Conservation (phyloP, 2,888 invertebrate species). For the Ormia ochracea region DNA sequence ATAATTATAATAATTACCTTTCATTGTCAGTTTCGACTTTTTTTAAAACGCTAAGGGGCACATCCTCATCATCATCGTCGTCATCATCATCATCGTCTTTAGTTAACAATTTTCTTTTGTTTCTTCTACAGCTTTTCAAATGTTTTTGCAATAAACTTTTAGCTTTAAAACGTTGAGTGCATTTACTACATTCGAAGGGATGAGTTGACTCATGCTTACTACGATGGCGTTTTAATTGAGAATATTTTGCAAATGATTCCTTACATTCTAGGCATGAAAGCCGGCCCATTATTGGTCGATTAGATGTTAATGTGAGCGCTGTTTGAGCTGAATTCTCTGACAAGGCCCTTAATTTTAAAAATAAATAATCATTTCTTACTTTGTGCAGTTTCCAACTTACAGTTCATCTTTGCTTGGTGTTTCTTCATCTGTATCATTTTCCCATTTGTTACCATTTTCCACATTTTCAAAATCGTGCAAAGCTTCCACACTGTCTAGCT, state of each 20-base stretch:
- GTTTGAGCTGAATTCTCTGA: background rate
- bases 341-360: background rate
- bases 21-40: constrained; percentile 32
- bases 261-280: constrained; percentile 42
- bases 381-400: background rate
- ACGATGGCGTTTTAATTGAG: constrained; percentile 31
- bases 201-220: constrained; percentile 33
- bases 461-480: constrained; percentile 30
- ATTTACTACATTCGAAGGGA: constrained; percentile 38
- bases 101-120: background rate
- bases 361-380: background rate
- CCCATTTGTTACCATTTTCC: constrained; percentile 46
- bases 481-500: background rate
- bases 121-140: constrained; percentile 21
- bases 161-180: constrained; percentile 41
- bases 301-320: background rate
- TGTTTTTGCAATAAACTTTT: constrained; percentile 36
- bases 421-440: constrained; percentile 7
- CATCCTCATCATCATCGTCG: constrained; percentile 42
- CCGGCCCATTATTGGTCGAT: background rate
- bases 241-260: constrained; percentile 32
- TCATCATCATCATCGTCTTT: constrained; percentile 1
- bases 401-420: background rate
- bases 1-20: constrained; percentile 14
- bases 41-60: constrained; percentile 47